Conservation (phyloP, 2,113 vertebrate species). For the Carettochelys insculpta region DNA sequence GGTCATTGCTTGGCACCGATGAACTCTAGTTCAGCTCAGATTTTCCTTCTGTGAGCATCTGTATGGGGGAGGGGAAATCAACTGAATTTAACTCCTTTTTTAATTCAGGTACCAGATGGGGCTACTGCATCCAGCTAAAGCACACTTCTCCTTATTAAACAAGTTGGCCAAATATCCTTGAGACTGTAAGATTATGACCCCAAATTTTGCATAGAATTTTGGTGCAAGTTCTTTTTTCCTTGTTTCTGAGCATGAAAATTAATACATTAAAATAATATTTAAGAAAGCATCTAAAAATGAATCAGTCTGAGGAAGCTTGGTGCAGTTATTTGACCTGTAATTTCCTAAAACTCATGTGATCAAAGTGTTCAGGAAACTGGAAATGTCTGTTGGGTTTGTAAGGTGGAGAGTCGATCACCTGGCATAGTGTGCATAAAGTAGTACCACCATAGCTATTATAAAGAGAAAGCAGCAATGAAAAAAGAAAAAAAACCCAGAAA, state of each 20-base stretch:
- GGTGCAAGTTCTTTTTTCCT: not conserved
- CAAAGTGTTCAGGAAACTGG: not conserved
- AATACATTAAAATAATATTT: not conserved
- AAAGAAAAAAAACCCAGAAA: no score
- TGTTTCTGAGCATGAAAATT: not conserved
- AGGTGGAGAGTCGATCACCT: not conserved
- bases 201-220: not conserved
- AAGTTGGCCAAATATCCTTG: not conserved
- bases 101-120: not conserved
- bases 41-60: not conserved
- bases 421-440: not conserved
- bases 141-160: not conserved
- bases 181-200: not conserved
- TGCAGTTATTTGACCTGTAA: not conserved
- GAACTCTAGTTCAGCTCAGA: not conserved
- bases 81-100: not conserved
- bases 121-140: not conserved
- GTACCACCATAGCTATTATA: rapidly evolving
- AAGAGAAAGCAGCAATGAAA: not conserved
- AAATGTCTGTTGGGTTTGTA: not conserved
- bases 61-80: not conserved
- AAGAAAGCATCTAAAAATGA: not conserved
- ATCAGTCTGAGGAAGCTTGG: not conserved
- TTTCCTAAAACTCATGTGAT: not conserved
- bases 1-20: not conserved